These are phyloP conservation scores for Sterna hirundo DNA, from an alignment of 2,113 vertebrate species.

Conservation along the genomic window DNA sequence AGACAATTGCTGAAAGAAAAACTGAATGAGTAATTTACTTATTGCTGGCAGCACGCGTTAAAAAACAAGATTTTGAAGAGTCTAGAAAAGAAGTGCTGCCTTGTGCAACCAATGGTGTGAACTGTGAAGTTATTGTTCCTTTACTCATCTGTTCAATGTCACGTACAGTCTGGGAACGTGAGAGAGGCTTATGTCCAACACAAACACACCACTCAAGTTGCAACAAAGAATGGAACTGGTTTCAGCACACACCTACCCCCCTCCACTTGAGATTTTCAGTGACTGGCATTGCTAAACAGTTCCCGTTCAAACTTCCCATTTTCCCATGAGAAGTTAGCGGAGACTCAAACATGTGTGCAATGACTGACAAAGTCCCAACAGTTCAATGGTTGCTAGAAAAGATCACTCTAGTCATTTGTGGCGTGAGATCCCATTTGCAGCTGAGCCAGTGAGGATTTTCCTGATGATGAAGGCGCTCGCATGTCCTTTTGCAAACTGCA, in stretches of 20 bases:
- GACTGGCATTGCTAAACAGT: neutral
- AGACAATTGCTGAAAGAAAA: neutral
- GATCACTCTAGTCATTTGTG: neutral
- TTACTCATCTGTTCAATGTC: neutral
- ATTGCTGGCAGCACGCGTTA: neutral
- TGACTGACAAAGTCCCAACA: neutral
- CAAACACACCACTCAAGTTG: neutral
- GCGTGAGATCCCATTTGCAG: neutral
- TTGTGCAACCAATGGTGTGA: neutral
- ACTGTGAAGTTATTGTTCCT: neutral
- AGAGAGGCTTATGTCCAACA: neutral
- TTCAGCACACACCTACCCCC: neutral
- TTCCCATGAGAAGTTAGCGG: neutral
- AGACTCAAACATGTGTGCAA: neutral
- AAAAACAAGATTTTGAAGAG: neutral
- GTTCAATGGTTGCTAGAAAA: neutral
- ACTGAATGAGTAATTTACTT: neutral
- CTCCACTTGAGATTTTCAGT: neutral
- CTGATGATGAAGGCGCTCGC: neutral
- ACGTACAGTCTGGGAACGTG: neutral
- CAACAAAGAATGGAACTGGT: neutral
- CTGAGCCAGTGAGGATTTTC: neutral
- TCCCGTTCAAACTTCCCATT: neutral
- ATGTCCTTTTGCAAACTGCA: neutral
- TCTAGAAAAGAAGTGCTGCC: neutral